These are phyloP conservation scores for Dendroctonus ponderosae DNA, from an alignment of 1,140 invertebrate genomes.

Conservation along the genomic window DNA sequence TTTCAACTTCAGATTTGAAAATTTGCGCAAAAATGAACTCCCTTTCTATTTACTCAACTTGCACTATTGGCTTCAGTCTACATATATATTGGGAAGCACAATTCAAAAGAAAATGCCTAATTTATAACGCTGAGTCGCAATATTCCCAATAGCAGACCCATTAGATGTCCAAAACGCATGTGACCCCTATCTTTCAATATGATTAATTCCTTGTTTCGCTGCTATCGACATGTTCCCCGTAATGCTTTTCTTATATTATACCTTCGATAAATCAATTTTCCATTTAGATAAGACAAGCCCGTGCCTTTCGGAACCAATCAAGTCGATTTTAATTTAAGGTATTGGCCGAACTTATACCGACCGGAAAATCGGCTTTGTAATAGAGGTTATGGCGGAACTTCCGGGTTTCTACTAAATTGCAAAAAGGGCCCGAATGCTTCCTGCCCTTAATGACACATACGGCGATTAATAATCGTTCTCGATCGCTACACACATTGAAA, in stretches of 20 bases:
- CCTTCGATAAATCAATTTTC: slow-evolving; percentile 22
- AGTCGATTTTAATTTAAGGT: slow-evolving; percentile 29
- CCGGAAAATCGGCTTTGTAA: slow-evolving; percentile 18
- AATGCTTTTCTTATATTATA: slow-evolving; percentile 29
- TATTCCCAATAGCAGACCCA: no score
- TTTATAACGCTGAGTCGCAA: no score
- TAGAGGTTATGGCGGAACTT: background rate
- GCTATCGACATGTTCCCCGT: slow-evolving; percentile 18
- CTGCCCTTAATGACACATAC: background rate
- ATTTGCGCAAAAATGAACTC: no score
- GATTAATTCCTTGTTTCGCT: slow-evolving; percentile 16
- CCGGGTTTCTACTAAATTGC: slow-evolving; percentile 1
- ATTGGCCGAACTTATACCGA: slow-evolving; percentile 18
- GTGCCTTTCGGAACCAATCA: slow-evolving; percentile 16
- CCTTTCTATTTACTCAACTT: no score
- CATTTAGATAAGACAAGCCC: slow-evolving; percentile 22
- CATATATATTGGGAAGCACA: no score
- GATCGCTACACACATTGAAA: background rate
- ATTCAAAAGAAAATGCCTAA: no score
- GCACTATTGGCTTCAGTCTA: no score
- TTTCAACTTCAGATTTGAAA: no score
- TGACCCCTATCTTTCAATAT: slow-evolving; percentile 8
- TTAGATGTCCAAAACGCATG: slow-evolving; percentile 2
- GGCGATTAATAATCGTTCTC: slow-evolving; percentile 7
- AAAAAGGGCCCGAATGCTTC: slow-evolving; percentile 3